phyloP scores from a whole-genome alignment of 2,113 vertebrate species.

The Octodon degus region DNA sequence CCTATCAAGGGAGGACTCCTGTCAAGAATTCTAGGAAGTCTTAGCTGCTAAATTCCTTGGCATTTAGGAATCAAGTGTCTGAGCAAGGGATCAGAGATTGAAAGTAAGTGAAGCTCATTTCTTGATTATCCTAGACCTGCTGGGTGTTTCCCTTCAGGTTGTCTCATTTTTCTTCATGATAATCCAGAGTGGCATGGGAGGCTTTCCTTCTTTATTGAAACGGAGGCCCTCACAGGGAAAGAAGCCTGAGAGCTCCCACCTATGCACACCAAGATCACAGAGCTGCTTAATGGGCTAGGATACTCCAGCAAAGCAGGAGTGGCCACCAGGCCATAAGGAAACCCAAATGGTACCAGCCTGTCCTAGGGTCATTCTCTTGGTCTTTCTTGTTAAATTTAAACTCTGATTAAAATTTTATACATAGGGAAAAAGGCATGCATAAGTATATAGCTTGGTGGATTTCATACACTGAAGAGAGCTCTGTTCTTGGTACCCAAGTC shows the following conservation, averaged over 20 bases:
- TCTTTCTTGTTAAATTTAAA: not conserved
- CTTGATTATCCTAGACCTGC: not conserved
- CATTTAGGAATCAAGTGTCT: not conserved
- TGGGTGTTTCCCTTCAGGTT: not conserved
- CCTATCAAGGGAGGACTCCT: not conserved
- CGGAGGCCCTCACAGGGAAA: not conserved
- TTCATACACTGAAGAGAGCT: not conserved
- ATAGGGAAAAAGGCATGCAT: not conserved
- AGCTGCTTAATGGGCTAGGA: too few species aligned
- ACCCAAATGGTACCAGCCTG: not conserved
- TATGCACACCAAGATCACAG: not conserved
- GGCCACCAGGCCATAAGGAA: rapidly evolving
- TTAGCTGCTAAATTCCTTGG: not conserved
- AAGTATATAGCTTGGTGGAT: not conserved
- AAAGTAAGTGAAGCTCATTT: not conserved
- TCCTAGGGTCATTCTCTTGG: not conserved
- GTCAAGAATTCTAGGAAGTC: not conserved
- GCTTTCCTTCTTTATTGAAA: not conserved
- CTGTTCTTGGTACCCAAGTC: not conserved
- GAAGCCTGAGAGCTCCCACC: too few species aligned
- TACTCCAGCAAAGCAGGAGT: not conserved
- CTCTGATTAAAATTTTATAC: not conserved
- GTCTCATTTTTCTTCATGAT: not conserved
- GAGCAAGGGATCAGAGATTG: not conserved
- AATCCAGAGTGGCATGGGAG: too few species aligned